Evolutionary conservation across 2,113 vertebrate genomes (phyloP), one percentile per base, ranked within the genome.

Genomic region (Callopanchax toddi): DNA sequence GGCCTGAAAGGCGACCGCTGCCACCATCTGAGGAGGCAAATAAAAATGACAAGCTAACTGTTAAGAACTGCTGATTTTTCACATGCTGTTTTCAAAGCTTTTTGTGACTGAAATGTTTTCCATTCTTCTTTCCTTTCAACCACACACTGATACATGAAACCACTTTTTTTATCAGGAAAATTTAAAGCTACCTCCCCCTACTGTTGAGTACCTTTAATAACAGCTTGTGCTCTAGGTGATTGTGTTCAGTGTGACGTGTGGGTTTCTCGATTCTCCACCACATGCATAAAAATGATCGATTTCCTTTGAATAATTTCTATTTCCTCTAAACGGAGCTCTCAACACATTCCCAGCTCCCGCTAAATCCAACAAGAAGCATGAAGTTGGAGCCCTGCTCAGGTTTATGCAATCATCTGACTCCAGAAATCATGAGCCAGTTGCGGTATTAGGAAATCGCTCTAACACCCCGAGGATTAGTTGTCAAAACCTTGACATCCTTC

Each of bases 1-100:
- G 0, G 69, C 77, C 89, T 92, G 78, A 89, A 92, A 90, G 90
- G 84, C 81, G 20, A 83, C 74, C 64, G 56, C 85, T 87, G 86
- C 82, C 89, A 89, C 86, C 86, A 82, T 87, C 87, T 84, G 88
- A 92, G 79, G 90, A 89, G 83, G 83, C 87, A 89, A 89, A 92
- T 93, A 91, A 91, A 92, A 91, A 92, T 89, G 90, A 92, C 92
- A 92, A 90, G 89, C 87, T 88, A 89, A 92, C 88, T 89, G 89
- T 91, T 90, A 91, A 86, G 89, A 88, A 89, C 88, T 86, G 89
- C 89, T 90, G 84, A 89, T 91, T 91, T 91, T 89, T 91, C 89
- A 89, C 89, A 86, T 91, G 88, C 82, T 87, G 86, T 87, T 90
- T 89, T 88, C 85, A 90, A 91, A 86, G 87, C 78, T 81, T 87